Evolutionary conservation across 2,888 invertebrate species (phyloP), one percentile per base, ranked within the genome.

Genomic region (Nyleta sp.): DNA sequence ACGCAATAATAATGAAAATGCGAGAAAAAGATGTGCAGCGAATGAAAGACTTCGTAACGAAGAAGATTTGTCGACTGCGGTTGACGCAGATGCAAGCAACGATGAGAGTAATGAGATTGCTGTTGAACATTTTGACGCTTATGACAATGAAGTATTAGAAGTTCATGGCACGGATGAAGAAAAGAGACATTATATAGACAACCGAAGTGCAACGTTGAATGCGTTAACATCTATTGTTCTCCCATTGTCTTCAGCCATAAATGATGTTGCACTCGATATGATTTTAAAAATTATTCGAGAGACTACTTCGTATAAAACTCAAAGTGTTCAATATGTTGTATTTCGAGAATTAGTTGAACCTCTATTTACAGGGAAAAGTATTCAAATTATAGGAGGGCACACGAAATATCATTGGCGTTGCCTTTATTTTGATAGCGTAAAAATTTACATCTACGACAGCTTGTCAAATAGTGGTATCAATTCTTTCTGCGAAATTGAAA

Each of bases 261-360:
- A 38, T 24, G 55, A 55, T 24, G 38, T 4, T 24, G 18, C 24
- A 5, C 6, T 53, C 2, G 35, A 35, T 20, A 35, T n/a, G 20
- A 8, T 53, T 4, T 22, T 55, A 22, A 55, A 55, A 38, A 38
- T 55, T 22, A 13, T 55, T 18, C 2, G 55, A 35, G 55, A 55
- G 2, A 22, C 55, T 10, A 22, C 55, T 0, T 11, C 11, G 1
- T 55, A 13, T 17, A 8, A 38, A 20, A 55, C 35, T 1, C 38
- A 55, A 55, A 22, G 8, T 22, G 18, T 18, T 10, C 28, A 15
- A 1, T 55, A 10, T 22, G 1, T 55, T 2, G 1, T 17, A 5
- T 38, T 28, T 8, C 1, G 38, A 38, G 38, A 55, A 1, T 2
- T 55, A 13, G 20, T 22, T 0, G 17, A 10, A 2, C 52, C 52